Conservation (phyloP, 2,113 vertebrate species). For the Cochlearius cochlearius region DNA sequence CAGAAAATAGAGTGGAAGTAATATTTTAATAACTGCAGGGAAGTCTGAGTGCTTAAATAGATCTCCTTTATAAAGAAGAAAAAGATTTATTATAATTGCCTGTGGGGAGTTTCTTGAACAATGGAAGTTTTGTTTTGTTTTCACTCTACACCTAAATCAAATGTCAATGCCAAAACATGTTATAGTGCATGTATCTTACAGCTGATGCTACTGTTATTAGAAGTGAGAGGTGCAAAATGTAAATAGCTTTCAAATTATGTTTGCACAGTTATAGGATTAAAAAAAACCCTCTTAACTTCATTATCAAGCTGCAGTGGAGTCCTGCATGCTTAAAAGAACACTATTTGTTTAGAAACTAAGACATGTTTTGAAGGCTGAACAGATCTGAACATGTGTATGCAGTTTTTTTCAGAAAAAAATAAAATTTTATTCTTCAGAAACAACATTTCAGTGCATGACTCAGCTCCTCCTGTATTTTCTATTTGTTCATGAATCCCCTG, state of each 20-base stretch:
- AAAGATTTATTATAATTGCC: slow-evolving; percentile 23
- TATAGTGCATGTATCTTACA: neutral
- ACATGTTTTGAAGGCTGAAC: slow-evolving; percentile 54
- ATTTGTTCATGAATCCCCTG: neutral
- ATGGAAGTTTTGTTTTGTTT: neutral
- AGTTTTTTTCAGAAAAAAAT: slow-evolving; percentile 49
- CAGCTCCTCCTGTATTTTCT: neutral
- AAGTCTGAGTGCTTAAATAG: neutral
- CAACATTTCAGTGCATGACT: neutral
- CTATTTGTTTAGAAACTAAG: slow-evolving; percentile 15
- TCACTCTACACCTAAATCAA: slow-evolving; percentile 37
- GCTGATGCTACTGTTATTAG: slow-evolving; percentile 8
- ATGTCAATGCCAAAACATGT: slow-evolving; percentile 26
- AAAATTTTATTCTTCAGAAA: slow-evolving; percentile 64
- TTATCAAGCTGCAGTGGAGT: neutral
- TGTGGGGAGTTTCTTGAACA: slow-evolving; percentile 23
- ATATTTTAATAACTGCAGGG: slow-evolving; percentile 39
- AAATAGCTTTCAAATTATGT: slow-evolving; percentile 42
- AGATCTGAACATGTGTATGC: slow-evolving; percentile 57
- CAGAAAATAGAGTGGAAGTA: slow-evolving; percentile 54
- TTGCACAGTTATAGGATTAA: slow-evolving; percentile 2
- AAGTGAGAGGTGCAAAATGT: slow-evolving; percentile 12
- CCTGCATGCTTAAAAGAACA: slow-evolving; percentile 33
- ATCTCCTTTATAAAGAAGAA: slow-evolving; percentile 26
- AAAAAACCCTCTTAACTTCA: neutral